Evolutionary conservation across 2,888 invertebrate species (phyloP).

Genomic region (Melipona bicolor): DNA sequence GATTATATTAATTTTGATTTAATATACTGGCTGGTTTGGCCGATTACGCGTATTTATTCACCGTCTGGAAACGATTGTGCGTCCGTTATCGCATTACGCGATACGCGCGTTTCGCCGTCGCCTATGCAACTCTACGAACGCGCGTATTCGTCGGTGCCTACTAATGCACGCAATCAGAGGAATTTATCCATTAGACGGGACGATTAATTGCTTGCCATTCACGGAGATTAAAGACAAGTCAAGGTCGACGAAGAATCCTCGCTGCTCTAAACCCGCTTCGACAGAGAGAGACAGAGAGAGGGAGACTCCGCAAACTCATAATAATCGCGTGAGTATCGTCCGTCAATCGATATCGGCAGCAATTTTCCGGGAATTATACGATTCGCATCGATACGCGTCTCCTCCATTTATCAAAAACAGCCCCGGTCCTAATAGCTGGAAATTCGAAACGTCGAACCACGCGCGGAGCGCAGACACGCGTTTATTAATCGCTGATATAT

Average conservation of each 20-base stretch:
- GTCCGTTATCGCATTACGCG: constrained; percentile 35
- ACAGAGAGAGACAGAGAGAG: not conserved
- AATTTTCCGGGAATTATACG: constrained; percentile 23
- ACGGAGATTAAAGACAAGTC: constrained; percentile 34
- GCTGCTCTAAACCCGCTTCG: not conserved
- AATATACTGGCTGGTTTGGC: not conserved
- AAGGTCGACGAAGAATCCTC: constrained; percentile 36
- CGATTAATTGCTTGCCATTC: constrained; percentile 61
- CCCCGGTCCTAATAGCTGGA: constrained; percentile 7
- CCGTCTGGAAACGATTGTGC: constrained; percentile 4
- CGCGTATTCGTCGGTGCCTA: not conserved
- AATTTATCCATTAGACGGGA: constrained; percentile 53
- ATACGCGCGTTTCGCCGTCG: not conserved
- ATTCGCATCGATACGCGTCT: not conserved
- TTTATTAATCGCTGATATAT: constrained; percentile 11
- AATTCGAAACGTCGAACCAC: constrained; percentile 1
- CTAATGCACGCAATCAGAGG: constrained; percentile 53
- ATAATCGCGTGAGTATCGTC: not conserved
- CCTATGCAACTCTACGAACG: constrained; percentile 11
- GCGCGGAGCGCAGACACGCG: not conserved
- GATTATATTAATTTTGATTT: not conserved
- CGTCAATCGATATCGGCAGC: not conserved
- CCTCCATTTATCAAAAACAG: constrained; percentile 23
- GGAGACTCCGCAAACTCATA: no score
- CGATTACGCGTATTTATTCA: constrained; percentile 21